A percentile compares a stretch with the other conserved stretches of the same genome.
Conservation (phyloP, 1,140 invertebrate genomes). For the Drosophila teissieri region DNA sequence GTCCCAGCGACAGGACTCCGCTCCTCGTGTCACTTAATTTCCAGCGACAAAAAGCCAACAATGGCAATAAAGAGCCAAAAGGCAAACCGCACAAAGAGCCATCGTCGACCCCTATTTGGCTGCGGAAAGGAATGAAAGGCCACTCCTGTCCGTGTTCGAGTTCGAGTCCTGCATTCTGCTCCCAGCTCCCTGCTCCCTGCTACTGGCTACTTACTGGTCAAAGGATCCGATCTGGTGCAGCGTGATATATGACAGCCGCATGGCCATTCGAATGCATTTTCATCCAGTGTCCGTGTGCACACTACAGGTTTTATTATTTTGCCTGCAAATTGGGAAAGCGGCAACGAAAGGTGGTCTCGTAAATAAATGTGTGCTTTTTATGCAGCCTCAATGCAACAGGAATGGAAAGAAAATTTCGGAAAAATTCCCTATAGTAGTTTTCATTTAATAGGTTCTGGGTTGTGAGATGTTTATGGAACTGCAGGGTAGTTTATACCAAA, state of each 20-base stretch:
- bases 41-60: constrained; percentile 31
- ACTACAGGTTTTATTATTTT: neutral
- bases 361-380: neutral
- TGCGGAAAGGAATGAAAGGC: constrained; percentile 5
- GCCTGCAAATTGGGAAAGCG: neutral
- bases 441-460: too few relatives aligned
- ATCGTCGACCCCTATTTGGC: constrained; percentile 8
- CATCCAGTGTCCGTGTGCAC: neutral
- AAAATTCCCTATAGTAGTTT: neutral
- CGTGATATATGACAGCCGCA: constrained; percentile 16
- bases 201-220: neutral
- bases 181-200: too few relatives aligned
- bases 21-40: constrained; percentile 26
- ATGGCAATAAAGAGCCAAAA: constrained; percentile 32
- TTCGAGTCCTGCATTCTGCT: neutral
- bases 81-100: constrained; percentile 26
- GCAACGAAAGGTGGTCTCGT: neutral
- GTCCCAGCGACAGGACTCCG: neutral
- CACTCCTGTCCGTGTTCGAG: neutral
- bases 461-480: too few relatives aligned
- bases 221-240: constrained; percentile 4
- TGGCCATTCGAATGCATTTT: constrained; percentile 21
- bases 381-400: neutral
- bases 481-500: neutral
- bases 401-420: neutral